Evolutionary conservation across 23 tunicate species (phyloP).

Genomic region (Diplosoma virens): DNA sequence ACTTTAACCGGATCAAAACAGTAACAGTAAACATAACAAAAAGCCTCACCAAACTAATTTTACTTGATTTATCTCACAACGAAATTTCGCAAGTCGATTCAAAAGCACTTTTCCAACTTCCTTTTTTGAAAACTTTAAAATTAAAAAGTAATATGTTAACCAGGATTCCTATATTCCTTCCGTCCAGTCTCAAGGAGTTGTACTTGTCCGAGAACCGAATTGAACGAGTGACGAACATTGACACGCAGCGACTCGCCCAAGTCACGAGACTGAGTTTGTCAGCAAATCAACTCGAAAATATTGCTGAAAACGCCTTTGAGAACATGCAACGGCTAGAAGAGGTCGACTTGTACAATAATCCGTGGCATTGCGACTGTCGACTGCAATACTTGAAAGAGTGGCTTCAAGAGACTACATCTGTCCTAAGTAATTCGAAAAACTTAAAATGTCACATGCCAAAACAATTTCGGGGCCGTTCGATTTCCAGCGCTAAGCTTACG

Average conservation of each 20-base stretch:
- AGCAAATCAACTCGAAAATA: constrained; percentile 47
- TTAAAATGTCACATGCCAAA: constrained; percentile 19
- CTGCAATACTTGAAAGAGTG: constrained; percentile 57
- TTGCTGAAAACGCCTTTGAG: constrained; percentile 46
- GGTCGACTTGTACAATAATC: constrained; percentile 59
- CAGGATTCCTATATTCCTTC: constrained; percentile 10
- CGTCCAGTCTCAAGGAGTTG: neutral
- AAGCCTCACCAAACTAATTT: constrained; percentile 1
- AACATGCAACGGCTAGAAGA: constrained; percentile 5
- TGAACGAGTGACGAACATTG: neutral
- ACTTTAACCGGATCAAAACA: neutral
- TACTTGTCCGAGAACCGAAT: constrained; percentile 20
- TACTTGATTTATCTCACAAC: constrained; percentile 33
- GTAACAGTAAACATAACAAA: neutral
- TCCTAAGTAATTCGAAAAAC: constrained; percentile 34
- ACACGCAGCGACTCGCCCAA: neutral
- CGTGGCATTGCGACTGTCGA: constrained; percentile 89
- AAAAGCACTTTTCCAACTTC: neutral
- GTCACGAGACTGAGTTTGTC: constrained; percentile 43
- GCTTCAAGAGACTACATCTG: constrained; percentile 26
- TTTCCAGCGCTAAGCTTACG: no score
- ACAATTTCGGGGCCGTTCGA: neutral
- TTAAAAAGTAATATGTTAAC: constrained; percentile 1
- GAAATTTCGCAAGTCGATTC: constrained; percentile 1
- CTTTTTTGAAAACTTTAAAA: constrained; percentile 2